A percentile compares a stretch with the other conserved stretches of the same genome.
These are phyloP conservation scores for Cepaea nemoralis DNA, from an alignment of 1,140 invertebrate genomes.

Conservation along the genomic window DNA sequence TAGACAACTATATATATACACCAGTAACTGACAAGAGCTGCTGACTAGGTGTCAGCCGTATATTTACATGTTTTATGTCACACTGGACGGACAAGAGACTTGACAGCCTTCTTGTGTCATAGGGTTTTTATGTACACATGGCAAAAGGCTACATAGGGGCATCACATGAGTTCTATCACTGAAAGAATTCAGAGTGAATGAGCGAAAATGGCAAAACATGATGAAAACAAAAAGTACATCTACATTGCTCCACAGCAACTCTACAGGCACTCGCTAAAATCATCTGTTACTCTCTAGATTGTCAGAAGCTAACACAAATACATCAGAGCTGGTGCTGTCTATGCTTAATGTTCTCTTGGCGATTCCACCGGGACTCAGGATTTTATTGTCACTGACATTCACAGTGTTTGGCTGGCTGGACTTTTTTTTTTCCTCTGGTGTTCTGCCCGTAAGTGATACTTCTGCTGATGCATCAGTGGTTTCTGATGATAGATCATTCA, in stretches of 20 bases:
- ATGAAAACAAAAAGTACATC: not conserved
- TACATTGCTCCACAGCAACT: not conserved
- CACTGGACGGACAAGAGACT: no score
- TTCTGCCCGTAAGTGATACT: not conserved
- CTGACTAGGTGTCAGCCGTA: no score
- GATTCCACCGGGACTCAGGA: not conserved
- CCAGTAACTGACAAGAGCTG: no score
- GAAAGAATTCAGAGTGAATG: not conserved
- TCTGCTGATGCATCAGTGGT: not conserved
- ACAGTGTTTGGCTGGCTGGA: constrained; percentile 35
- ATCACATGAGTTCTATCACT: not conserved
- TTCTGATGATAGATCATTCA: no score
- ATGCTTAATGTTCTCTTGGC: not conserved
- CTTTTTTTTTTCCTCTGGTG: constrained; percentile 39
- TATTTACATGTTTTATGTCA: no score
- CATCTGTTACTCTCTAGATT: constrained; percentile 28
- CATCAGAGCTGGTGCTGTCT: constrained; percentile 26
- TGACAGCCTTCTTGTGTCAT: not conserved
- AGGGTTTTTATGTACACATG: not conserved
- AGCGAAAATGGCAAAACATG: not conserved
- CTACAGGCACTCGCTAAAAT: not conserved
- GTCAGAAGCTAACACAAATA: constrained; percentile 39
- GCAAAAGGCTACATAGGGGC: not conserved
- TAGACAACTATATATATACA: no score
- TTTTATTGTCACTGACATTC: constrained; percentile 17